phyloP scores from a whole-genome alignment of 2,113 vertebrate genomes.

The Vanacampus margaritifer region DNA sequence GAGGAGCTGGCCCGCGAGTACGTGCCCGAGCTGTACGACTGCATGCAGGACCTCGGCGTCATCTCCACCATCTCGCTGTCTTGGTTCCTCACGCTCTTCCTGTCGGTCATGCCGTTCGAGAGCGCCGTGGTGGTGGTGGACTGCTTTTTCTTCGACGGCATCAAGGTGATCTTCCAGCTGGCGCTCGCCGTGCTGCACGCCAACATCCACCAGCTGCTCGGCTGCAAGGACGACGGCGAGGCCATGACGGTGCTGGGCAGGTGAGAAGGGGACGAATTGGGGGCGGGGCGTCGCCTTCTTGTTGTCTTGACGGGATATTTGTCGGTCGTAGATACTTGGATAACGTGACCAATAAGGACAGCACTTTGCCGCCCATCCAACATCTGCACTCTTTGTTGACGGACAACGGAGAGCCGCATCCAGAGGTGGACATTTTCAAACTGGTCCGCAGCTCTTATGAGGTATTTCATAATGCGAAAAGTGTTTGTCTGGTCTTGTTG shows the following conservation, averaged over 20 bases:
- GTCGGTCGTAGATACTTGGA: slow-evolving; percentile 83
- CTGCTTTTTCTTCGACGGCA: slow-evolving; percentile 99
- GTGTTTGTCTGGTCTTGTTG: neutral
- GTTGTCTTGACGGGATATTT: neutral
- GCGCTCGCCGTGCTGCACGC: slow-evolving; percentile 92
- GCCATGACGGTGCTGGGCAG: slow-evolving; percentile 98
- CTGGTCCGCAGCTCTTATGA: slow-evolving; percentile 91
- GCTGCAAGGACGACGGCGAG: slow-evolving; percentile 97
- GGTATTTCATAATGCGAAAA: slow-evolving; percentile 58
- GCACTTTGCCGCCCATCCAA: slow-evolving; percentile 92
- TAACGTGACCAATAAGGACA: slow-evolving; percentile 96
- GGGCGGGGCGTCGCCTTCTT: neutral
- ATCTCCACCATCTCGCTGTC: slow-evolving; percentile 98
- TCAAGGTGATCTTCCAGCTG: slow-evolving; percentile 98
- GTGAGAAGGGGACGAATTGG: slow-evolving; percentile 57
- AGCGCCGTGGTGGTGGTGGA: slow-evolving; percentile 97
- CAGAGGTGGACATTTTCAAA: slow-evolving; percentile 96
- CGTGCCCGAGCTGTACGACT: slow-evolving; percentile 96
- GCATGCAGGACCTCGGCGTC: slow-evolving; percentile 97
- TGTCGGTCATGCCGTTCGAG: slow-evolving; percentile 97
- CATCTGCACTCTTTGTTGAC: slow-evolving; percentile 95
- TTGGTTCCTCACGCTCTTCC: slow-evolving; percentile 98
- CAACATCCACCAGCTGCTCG: slow-evolving; percentile 90
- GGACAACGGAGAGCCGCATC: slow-evolving; percentile 89
- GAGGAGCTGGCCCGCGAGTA: slow-evolving; percentile 92